A percentile compares a stretch with the other conserved stretches of the same genome.
Evolutionary conservation across 2,888 invertebrate genomes (phyloP).

Genomic region (Lochmaea capreae): DNA sequence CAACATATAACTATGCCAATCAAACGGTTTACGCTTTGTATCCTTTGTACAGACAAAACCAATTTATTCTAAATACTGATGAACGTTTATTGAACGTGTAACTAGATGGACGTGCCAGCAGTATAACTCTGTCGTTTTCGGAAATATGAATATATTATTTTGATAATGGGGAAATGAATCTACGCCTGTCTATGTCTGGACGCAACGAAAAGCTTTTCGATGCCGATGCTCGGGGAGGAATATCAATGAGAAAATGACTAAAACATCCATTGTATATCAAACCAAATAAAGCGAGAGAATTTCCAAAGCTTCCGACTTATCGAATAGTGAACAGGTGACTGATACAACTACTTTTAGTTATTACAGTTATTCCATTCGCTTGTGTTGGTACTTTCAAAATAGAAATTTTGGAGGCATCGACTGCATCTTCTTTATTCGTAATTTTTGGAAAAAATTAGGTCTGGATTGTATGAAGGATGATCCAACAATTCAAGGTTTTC

Average conservation of each 20-base stretch:
- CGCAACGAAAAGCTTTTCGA: constrained; percentile 19
- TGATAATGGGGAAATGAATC: constrained; percentile 44
- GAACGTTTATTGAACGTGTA: constrained; percentile 45
- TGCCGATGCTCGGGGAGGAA: not conserved
- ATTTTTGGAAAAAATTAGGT: no score
- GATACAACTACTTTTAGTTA: not conserved
- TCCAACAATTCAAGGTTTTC: no score
- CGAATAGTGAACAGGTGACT: not conserved
- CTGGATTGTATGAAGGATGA: no score
- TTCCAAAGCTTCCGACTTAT: not conserved
- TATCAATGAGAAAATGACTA: not conserved
- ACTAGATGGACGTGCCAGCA: constrained; percentile 38
- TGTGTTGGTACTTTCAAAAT: no score
- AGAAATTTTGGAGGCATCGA: no score
- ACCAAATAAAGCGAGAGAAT: not conserved
- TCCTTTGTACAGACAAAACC: constrained; percentile 53
- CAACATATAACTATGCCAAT: constrained; percentile 56
- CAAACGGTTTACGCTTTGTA: constrained; percentile 57
- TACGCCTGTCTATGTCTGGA: constrained; percentile 34
- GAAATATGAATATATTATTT: constrained; percentile 49
- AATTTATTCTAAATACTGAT: constrained; percentile 52
- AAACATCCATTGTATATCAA: not conserved
- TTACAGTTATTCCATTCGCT: no score
- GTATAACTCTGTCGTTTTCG: constrained; percentile 41
- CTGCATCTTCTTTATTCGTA: no score